phyloP scores from a whole-genome alignment of 2,888 invertebrate species.

The Euclidia mi region DNA sequence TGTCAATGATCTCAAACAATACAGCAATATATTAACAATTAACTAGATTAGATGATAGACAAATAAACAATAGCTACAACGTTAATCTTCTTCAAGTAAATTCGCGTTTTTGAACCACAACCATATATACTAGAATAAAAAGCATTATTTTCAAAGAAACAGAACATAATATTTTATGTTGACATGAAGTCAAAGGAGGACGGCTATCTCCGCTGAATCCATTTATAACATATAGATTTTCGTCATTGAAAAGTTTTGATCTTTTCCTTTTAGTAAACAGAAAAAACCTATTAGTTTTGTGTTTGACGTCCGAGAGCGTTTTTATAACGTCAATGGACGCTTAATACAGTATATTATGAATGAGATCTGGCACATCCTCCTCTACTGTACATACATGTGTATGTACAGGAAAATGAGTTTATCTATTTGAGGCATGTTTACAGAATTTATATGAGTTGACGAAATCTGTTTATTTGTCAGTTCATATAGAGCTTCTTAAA shows the following conservation, averaged over 20 bases:
- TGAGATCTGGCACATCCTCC: background rate
- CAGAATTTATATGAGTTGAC: no score
- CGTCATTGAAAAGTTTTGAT: slow-evolving; percentile 21
- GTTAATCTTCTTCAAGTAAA: no score
- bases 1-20: no score
- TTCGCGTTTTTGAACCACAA: background rate
- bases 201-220: slow-evolving; percentile 21
- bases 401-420: no score
- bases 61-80: no score
- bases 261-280: slow-evolving; percentile 15
- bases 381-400: no score
- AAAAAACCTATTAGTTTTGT: slow-evolving; percentile 20
- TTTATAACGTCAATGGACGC: background rate
- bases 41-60: no score
- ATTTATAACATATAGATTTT: slow-evolving; percentile 28
- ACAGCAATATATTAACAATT: no score
- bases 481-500: background rate
- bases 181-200: slow-evolving; percentile 6
- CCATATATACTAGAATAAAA: no score
- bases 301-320: slow-evolving; percentile 1
- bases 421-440: no score
- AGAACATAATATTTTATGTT: slow-evolving; percentile 14
- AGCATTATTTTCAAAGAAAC: slow-evolving; percentile 3
- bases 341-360: background rate
- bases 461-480: no score